Conservation (phyloP, 2,888 invertebrate species). For the Mythimna pallens region DNA sequence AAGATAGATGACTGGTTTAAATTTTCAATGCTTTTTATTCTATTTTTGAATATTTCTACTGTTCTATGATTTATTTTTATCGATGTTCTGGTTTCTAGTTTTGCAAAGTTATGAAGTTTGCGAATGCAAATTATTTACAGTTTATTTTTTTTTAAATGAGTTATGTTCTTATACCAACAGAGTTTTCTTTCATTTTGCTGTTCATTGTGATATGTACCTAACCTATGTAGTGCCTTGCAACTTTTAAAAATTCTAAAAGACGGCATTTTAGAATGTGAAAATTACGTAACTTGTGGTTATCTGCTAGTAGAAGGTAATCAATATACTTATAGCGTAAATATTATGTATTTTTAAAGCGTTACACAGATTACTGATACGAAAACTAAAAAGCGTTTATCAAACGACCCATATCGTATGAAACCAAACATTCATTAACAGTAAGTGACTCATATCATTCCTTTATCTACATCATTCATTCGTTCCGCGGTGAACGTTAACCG, state of each 20-base stretch:
- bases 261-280: background rate
- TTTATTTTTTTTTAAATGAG: background rate
- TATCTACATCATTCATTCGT: slow-evolving; percentile 40
- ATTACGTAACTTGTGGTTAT: background rate
- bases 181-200: background rate
- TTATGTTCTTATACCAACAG: background rate
- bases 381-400: slow-evolving; percentile 35
- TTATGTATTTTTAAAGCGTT: too few species aligned
- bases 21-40: slow-evolving; percentile 28
- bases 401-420: slow-evolving; percentile 10
- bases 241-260: background rate
- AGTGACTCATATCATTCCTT: slow-evolving; percentile 39
- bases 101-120: slow-evolving; percentile 21
- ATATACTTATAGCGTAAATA: background rate
- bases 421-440: slow-evolving; percentile 19
- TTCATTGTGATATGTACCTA: background rate
- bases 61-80: slow-evolving; percentile 13
- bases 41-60: slow-evolving; percentile 38
- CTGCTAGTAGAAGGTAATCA: background rate
- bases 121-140: slow-evolving; percentile 14
- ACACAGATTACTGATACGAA: background rate
- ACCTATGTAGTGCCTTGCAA: too few species aligned
- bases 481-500: slow-evolving; percentile 40
- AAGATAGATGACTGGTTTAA: slow-evolving; percentile 45
- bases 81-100: slow-evolving; percentile 19